Base-by-base conservation (phyloP, 35 echinoderm and acorn worm species). In the Apostichopus japonicus region DNA sequence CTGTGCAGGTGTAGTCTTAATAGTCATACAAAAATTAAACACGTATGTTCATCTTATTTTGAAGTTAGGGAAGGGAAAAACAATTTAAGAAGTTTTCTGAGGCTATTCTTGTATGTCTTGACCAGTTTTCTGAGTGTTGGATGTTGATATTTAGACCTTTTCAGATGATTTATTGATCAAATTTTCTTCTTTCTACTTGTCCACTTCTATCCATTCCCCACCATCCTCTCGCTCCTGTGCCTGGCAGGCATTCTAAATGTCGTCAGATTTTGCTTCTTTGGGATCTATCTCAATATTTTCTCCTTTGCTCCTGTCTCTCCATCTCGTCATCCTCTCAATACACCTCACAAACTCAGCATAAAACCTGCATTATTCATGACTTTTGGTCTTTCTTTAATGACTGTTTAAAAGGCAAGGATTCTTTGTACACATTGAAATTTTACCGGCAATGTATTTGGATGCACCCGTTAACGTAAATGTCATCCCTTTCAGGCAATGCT, bases 351-450 rank as follows among this genome's bases (percentile, higher is more conserved):
- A 44, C 33, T 44, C 33, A 4, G 33, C 33, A 44, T 4, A 44
- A 44, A 67, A 67, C 11, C n/a, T 83, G 79, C 79, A 83, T 83
- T 83, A 83, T 83, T 83, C 79, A 83, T 83, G 79, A 54, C 54
- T 83, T 83, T 44, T 83, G 51, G 5, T 17, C 79, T 33, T 83
- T 83, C 16, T 3, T 55, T 53, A 83, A 83, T 13, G 52, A 83
- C 27, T 83, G 16, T 8, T 24, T 54, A 13, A 54, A 55, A 83
- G n/a, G 24, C 6, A 83, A 44, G 10, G 27, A 10, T 79, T 79
- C 22, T 44, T 33, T 83, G 79, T 83, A 52, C 17, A 52, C 33
- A 6, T 21, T 55, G 79, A 83, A 9, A 55, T 83, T 44, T 83
- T 83, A 14, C 54, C 10, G 11, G 17, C 16, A 13, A 17, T 83